Percentiles rank a stretch among this genome's conserved stretches.
These are phyloP conservation scores for Drosophila anomelani DNA, from an alignment of 2,888 invertebrate species.

Conservation along the genomic window DNA sequence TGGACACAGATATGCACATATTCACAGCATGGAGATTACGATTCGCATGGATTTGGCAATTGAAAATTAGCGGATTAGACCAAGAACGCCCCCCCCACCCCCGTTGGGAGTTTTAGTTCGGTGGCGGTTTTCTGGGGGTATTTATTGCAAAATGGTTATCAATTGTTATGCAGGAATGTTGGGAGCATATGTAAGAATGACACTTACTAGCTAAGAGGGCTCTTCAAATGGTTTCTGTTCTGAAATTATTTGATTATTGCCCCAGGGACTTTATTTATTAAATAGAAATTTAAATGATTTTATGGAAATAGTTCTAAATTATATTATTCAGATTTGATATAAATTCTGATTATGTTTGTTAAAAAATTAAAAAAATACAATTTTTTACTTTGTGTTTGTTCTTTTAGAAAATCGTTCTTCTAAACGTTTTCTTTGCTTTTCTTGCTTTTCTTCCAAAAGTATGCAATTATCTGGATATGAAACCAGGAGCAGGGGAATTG, in stretches of 20 bases:
- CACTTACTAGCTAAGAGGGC: conserved; percentile 2
- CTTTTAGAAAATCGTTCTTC: too few species aligned
- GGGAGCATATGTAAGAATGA: conserved; percentile 1
- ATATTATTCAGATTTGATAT: background rate
- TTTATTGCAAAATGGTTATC: conserved; percentile 26
- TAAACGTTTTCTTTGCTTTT: too few species aligned
- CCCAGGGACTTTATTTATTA: background rate
- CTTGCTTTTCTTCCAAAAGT: too few species aligned
- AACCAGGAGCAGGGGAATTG: background rate
- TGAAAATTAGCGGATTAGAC: conserved; percentile 49
- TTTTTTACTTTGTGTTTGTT: too few species aligned
- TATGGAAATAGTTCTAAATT: background rate
- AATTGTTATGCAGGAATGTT: conserved; percentile 14
- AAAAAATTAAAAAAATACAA: too few species aligned
- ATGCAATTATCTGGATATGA: background rate
- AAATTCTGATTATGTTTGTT: background rate
- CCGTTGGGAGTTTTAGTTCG: background rate
- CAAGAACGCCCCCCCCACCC: background rate
- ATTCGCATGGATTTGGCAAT: conserved; percentile 40
- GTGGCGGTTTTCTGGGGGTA: conserved; percentile 16
- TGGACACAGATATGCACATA: conserved; percentile 13
- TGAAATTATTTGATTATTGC: background rate
- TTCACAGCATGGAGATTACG: conserved; percentile 30
- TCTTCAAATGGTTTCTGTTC: background rate
- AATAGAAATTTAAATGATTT: background rate